Evolutionary conservation across 2,888 invertebrate species (phyloP).

Genomic region (Acrocyrtus sp.): DNA sequence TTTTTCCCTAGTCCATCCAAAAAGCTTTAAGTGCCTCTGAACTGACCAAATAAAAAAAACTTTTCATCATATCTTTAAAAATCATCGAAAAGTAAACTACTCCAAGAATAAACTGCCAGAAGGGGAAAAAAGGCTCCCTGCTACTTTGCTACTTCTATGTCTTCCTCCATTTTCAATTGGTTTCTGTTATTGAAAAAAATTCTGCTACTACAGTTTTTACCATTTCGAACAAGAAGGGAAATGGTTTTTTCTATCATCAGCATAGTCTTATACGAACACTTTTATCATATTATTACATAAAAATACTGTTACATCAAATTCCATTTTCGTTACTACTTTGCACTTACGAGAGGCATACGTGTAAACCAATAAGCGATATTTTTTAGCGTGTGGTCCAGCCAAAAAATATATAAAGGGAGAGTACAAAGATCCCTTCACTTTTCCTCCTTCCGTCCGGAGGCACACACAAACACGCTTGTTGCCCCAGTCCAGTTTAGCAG

Average conservation of each 20-base stretch:
- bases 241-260: not conserved
- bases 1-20: conserved; percentile 20
- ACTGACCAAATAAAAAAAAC: conserved; percentile 37
- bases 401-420: conserved; percentile 9
- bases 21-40: conserved; percentile 9
- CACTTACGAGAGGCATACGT: not conserved
- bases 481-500: not conserved
- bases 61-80: conserved; percentile 47
- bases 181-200: conserved; percentile 34
- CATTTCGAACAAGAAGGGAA: conserved; percentile 19
- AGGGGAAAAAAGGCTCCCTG: conserved; percentile 7
- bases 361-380: not conserved
- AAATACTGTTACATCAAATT: conserved; percentile 28
- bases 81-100: conserved; percentile 29
- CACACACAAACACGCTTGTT: not conserved
- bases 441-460: conserved; percentile 39
- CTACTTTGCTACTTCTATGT: not conserved
- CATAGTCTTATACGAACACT: not conserved
- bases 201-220: conserved; percentile 19
- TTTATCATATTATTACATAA: conserved; percentile 26
- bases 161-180: conserved; percentile 15
- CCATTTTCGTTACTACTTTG: conserved; percentile 25
- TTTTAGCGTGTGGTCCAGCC: not conserved
- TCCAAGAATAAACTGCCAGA: conserved; percentile 16
- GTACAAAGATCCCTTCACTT: conserved; percentile 30